These are phyloP conservation scores for Pocillopora meandrina DNA, from an alignment of 92 coral and sea anemone species.

Conservation along the genomic window DNA sequence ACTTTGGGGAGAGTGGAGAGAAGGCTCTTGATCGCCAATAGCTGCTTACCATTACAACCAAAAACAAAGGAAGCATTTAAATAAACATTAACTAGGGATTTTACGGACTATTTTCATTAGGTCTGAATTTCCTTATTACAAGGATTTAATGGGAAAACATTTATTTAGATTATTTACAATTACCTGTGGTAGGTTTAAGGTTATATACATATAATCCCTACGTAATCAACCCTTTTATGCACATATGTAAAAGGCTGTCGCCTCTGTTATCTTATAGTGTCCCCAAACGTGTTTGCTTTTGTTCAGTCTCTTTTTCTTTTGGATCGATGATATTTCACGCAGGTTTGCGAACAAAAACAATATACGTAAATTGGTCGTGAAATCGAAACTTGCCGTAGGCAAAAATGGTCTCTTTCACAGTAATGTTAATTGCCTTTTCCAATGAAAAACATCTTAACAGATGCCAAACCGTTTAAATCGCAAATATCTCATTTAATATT, in stretches of 20 bases:
- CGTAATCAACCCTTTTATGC: not conserved
- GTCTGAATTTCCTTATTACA: not conserved
- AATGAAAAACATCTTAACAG: slow-evolving; percentile 14
- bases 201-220: slow-evolving; percentile 8
- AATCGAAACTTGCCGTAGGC: slow-evolving; percentile 30
- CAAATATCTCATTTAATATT: not conserved
- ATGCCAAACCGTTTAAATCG: not conserved
- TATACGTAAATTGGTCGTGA: slow-evolving; percentile 10
- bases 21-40: not conserved
- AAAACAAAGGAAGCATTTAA: not conserved
- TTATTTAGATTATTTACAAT: slow-evolving; percentile 31
- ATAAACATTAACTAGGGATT: not conserved
- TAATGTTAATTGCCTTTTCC: slow-evolving; percentile 23
- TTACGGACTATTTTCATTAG: not conserved
- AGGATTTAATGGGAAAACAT: not conserved
- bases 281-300: not conserved
- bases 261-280: not conserved
- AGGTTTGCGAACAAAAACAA: not conserved
- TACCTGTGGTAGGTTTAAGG: slow-evolving; percentile 1
- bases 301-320: not conserved
- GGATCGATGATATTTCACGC: not conserved
- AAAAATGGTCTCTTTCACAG: not conserved
- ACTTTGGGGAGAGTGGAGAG: no score
- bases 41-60: not conserved
- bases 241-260: not conserved